These are phyloP conservation scores for Phylloscopus trochilus DNA, from an alignment of 2,113 vertebrate species.

Conservation along the genomic window DNA sequence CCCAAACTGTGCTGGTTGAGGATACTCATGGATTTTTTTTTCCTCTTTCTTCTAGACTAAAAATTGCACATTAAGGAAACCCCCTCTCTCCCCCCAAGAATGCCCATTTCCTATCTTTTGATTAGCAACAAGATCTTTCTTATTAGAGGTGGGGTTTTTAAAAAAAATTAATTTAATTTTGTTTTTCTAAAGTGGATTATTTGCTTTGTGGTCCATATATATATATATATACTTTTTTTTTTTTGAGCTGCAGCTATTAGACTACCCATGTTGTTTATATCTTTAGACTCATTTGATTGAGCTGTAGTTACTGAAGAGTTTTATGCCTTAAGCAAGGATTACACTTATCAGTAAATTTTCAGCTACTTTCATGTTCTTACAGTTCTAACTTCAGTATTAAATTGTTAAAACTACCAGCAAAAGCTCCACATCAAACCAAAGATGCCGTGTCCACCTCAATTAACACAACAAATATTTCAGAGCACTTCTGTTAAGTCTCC, in stretches of 20 bases:
- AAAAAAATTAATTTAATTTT: neutral
- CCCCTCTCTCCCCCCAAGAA: neutral
- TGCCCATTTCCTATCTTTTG: neutral
- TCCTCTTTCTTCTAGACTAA: neutral
- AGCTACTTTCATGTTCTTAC: neutral
- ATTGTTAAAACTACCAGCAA: neutral
- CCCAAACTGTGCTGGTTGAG: neutral
- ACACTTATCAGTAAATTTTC: constrained; percentile 9
- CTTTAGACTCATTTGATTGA: neutral
- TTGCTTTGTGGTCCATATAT: neutral
- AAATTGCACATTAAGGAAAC: neutral
- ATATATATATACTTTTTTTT: neutral
- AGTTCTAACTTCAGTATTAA: neutral
- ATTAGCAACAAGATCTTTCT: neutral
- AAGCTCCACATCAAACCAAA: neutral
- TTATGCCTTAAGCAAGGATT: neutral
- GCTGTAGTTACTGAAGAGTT: neutral
- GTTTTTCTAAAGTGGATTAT: neutral
- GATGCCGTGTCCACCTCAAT: neutral
- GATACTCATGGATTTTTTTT: neutral
- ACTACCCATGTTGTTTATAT: neutral
- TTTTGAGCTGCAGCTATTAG: neutral
- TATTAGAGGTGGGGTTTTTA: neutral
- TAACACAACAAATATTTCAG: neutral
- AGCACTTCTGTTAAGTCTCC: neutral